phyloP scores from a whole-genome alignment of 35 echinoderm and acorn worm species.

The Nesometra sesokonis region DNA sequence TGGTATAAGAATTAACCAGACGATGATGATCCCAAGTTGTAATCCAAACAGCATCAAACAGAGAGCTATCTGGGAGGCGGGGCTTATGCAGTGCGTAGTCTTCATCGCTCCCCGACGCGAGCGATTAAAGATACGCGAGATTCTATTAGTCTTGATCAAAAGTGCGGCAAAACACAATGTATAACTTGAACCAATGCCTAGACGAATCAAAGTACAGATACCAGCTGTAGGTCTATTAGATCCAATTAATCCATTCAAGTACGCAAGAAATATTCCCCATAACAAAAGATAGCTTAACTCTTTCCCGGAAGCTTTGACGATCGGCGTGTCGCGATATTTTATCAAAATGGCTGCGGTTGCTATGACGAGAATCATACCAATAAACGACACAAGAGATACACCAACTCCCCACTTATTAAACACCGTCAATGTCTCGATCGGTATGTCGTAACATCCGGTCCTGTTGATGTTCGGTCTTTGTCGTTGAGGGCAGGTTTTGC shows the following conservation, averaged over 20 bases:
- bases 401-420: background rate
- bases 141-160: constrained; percentile 12
- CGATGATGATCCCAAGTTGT: background rate
- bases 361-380: background rate
- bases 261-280: background rate
- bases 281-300: constrained; percentile 6
- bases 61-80: background rate
- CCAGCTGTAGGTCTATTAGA: background rate
- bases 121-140: constrained; percentile 1
- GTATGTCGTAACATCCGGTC: background rate
- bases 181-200: background rate
- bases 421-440: background rate
- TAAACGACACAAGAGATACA: background rate
- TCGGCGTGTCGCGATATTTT: constrained; percentile 8
- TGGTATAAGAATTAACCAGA: background rate
- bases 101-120: background rate
- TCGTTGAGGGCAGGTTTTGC: background rate
- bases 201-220: background rate
- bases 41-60: background rate
- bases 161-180: background rate
- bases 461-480: background rate
- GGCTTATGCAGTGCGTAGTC: background rate
- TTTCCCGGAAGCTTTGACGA: constrained; percentile 1
- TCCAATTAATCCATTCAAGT: background rate
- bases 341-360: background rate